phyloP scores from a whole-genome alignment of 2,797 vertebrate species.

The Centroberyx gerrardi region DNA sequence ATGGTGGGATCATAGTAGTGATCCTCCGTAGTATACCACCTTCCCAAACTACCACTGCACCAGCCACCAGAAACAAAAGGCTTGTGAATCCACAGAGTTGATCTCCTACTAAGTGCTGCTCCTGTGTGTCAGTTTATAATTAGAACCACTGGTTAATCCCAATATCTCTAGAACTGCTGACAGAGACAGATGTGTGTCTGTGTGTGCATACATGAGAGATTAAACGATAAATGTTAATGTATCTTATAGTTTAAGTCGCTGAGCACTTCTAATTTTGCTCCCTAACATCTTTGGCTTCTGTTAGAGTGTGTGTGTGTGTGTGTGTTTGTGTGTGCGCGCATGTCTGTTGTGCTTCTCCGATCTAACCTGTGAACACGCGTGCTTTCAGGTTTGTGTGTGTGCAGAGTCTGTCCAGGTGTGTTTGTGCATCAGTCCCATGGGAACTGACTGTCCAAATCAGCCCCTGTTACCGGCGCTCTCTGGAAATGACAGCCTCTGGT shows the following conservation, averaged over 20 bases:
- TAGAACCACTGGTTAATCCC: slow-evolving; percentile 50
- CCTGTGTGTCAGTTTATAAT: slow-evolving; percentile 37
- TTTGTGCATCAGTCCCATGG: slow-evolving; percentile 35
- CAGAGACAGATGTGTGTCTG: slow-evolving; percentile 2
- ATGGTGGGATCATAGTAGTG: background rate
- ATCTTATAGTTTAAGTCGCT: background rate
- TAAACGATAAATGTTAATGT: slow-evolving; percentile 14
- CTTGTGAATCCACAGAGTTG: slow-evolving; percentile 13
- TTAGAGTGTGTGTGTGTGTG: slow-evolving; percentile 4
- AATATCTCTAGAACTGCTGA: slow-evolving; percentile 46
- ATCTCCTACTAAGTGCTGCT: slow-evolving; percentile 15
- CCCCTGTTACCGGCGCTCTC: slow-evolving; percentile 14
- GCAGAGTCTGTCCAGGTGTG: slow-evolving; percentile 51
- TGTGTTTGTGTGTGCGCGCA: background rate
- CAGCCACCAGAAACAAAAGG: slow-evolving; percentile 6
- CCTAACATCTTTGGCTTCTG: too few species aligned
- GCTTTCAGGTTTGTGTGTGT: slow-evolving; percentile 7
- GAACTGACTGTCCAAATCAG: slow-evolving; percentile 35
- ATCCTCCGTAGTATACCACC: background rate
- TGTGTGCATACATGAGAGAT: slow-evolving; percentile 10
- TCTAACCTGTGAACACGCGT: background rate
- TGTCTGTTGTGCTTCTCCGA: background rate
- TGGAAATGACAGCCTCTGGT: slow-evolving; percentile 59
- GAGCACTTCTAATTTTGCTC: too few species aligned
- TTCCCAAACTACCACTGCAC: background rate